Percentiles rank a stretch among this genome's conserved stretches.
phyloP scores from a whole-genome alignment of 2,113 vertebrate genomes.

The Sterrhoptilus dennistouni region DNA sequence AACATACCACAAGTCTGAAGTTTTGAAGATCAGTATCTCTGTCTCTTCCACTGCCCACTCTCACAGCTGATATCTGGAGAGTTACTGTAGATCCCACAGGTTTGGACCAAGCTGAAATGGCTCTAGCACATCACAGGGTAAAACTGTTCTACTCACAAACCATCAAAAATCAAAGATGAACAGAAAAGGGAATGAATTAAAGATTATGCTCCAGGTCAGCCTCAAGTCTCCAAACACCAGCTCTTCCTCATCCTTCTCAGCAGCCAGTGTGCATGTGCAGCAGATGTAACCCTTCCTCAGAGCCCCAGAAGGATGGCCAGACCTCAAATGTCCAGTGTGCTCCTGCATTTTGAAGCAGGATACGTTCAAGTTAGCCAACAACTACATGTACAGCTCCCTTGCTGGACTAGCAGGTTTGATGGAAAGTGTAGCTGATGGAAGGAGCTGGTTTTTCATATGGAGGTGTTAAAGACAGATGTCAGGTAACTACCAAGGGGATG shows the following conservation, averaged over 20 bases:
- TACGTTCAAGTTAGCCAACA: background rate
- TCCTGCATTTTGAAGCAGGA: background rate
- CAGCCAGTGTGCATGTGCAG: background rate
- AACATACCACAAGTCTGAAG: rapidly evolving
- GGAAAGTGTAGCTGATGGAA: background rate
- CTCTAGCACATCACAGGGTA: background rate
- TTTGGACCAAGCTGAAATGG: background rate
- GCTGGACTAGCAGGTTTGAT: background rate
- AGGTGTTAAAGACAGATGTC: background rate
- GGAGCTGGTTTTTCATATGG: background rate
- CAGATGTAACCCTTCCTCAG: background rate
- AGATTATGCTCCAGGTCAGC: background rate
- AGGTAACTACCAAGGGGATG: background rate
- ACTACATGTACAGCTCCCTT: background rate
- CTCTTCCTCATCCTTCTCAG: background rate
- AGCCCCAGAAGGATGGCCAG: background rate
- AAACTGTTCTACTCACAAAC: background rate
- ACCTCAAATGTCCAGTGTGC: background rate
- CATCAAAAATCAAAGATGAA: background rate
- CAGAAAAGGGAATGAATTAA: background rate
- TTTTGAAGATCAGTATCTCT: background rate
- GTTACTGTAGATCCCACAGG: background rate
- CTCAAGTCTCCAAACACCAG: background rate
- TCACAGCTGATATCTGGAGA: background rate
- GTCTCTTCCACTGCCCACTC: background rate